A percentile compares a stretch with the other conserved stretches of the same genome.
These are phyloP conservation scores for Lycocerus yunnanus DNA, from an alignment of 2,888 invertebrate genomes.

Conservation along the genomic window DNA sequence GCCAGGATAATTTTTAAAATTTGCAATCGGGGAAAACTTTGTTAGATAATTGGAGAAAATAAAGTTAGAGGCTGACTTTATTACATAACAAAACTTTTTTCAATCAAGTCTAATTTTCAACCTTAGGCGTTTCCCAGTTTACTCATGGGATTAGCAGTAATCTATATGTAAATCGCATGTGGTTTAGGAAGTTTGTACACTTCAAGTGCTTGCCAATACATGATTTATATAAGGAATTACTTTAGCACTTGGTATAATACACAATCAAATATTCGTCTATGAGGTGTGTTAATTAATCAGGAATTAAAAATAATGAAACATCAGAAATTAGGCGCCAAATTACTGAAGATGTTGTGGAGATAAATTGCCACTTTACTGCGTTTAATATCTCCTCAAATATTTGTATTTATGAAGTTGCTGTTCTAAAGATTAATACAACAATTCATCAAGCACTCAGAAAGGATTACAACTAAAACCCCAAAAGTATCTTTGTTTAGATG, in stretches of 20 bases:
- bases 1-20: background rate
- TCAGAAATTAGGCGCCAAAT: background rate
- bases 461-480: slow-evolving; percentile 10
- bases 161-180: slow-evolving; percentile 29
- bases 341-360: background rate
- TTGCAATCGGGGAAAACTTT: background rate
- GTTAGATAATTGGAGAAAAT: background rate
- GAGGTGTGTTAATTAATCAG: background rate
- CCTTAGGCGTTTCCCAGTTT: slow-evolving; percentile 23
- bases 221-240: slow-evolving; percentile 4
- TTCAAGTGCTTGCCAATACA: slow-evolving; percentile 22
- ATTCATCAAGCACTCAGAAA: slow-evolving; percentile 19
- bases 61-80: background rate
- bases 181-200: slow-evolving; percentile 13
- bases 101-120: slow-evolving; percentile 16
- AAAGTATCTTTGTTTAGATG: slow-evolving; percentile 7
- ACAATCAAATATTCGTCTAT: background rate
- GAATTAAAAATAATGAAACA: background rate
- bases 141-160: slow-evolving; percentile 26
- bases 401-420: slow-evolving; percentile 11
- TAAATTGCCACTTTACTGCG: background rate
- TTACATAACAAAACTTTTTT: slow-evolving; percentile 1
- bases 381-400: slow-evolving; percentile 8
- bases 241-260: background rate
- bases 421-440: slow-evolving; percentile 12